Evolutionary conservation across 2,113 vertebrate species (phyloP), one percentile per base, ranked within the genome.

Genomic region (Grammatotria lemairii): DNA sequence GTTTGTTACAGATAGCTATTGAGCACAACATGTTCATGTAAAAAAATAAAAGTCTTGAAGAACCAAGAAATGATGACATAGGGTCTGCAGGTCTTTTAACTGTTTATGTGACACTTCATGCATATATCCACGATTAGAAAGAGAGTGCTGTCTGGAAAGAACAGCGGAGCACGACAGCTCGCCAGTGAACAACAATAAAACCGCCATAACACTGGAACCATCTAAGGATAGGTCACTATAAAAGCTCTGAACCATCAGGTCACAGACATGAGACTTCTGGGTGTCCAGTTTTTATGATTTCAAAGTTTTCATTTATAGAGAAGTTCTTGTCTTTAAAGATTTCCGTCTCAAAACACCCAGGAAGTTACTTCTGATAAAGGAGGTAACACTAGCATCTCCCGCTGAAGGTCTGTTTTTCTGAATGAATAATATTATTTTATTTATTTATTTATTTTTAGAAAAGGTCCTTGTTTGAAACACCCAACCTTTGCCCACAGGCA

Each of bases 151-250:
- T 28, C 23, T 47, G 70, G 23, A 47, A 75, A 75, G 70, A 28
- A 70, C 65, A 70, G 3, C 2, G 2, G 65, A 14, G 65, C n/a
- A 28, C 1, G 0, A 49, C 23, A 49, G 6, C 40, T 45, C 4
- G 3, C 40, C 68, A 26, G 14, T 14, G 1, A 47, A 17, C 68
- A 7, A 28, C 21, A 45, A 47, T 65, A 35, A 12, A 65, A 38
- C 9, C 6, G 0, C 70, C 0, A 75, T 3, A 47, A 47, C 40
- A 47, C 6, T 49, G 23, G 23, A 75, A 47, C 16, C 16, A 49
- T n/a, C 23, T 12, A 5, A 31, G 5, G 6, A 17, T 73, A 26
- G 3, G 1, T 49, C 23, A 75, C 13, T 17, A 47, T 28, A 75
- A 28, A 75, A 47, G 14, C 38, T 49, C 70, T 49, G 40, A 47